Evolutionary conservation across 2,888 invertebrate species (phyloP).

Genomic region (Eupithecia inturbata): DNA sequence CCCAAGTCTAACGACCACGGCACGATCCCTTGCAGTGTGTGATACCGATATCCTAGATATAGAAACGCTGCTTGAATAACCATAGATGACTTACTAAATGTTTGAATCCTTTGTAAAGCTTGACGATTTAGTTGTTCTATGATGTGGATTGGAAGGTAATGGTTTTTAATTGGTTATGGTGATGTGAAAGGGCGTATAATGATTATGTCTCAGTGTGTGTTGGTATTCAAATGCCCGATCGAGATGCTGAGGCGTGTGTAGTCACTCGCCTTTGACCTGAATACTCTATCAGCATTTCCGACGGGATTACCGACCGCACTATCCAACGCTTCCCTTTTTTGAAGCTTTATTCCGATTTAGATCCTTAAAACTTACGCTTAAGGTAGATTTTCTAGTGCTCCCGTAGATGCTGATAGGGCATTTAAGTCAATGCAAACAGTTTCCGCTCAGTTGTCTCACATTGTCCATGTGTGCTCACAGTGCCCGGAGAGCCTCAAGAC

Average conservation of each 20-base stretch:
- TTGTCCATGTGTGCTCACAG: slow-evolving; percentile 84
- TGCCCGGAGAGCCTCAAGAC: slow-evolving; percentile 98
- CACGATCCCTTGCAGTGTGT: slow-evolving; percentile 82
- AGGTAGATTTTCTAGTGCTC: slow-evolving; percentile 76
- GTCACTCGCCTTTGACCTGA: slow-evolving; percentile 70
- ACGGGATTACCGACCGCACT: slow-evolving; percentile 78
- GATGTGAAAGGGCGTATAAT: slow-evolving; percentile 80
- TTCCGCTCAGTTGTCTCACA: slow-evolving; percentile 61
- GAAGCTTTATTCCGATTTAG: slow-evolving; percentile 68
- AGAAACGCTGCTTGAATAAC: slow-evolving; percentile 76
- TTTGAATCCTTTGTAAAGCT: slow-evolving; percentile 80
- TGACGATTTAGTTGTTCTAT: slow-evolving; percentile 81
- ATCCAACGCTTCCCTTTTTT: slow-evolving; percentile 47
- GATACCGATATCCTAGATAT: slow-evolving; percentile 63
- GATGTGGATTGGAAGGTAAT: slow-evolving; percentile 84
- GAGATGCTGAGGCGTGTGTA: slow-evolving; percentile 79
- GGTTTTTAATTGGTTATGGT: slow-evolving; percentile 81
- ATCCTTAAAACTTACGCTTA: slow-evolving; percentile 66
- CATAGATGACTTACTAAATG: slow-evolving; percentile 78
- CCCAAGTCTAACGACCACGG: slow-evolving; percentile 69
- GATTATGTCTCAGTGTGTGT: slow-evolving; percentile 84
- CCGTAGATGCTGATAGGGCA: slow-evolving; percentile 84
- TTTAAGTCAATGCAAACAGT: slow-evolving; percentile 64
- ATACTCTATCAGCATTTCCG: slow-evolving; percentile 81
- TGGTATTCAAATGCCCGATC: slow-evolving; percentile 89